Percentiles rank a stretch among this genome's conserved stretches.
phyloP scores from a whole-genome alignment of 2,888 invertebrate genomes.

The Podabrus alpinus region DNA sequence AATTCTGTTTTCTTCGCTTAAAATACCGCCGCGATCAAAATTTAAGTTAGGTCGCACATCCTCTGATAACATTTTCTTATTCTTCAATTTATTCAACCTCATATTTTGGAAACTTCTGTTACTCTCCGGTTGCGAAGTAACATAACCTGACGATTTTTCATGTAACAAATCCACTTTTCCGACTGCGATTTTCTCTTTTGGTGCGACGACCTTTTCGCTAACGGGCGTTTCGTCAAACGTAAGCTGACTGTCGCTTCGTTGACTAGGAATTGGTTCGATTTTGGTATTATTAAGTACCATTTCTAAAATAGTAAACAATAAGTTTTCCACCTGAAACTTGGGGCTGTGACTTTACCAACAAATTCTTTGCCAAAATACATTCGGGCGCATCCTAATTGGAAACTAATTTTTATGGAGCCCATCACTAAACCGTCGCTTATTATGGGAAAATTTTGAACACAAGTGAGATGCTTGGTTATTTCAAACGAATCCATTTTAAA shows the following conservation, averaged over 20 bases:
- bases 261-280: not conserved
- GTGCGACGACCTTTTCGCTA: not conserved
- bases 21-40: not conserved
- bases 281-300: constrained; percentile 19
- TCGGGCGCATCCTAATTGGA: constrained; percentile 57
- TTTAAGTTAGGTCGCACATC: not conserved
- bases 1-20: not conserved
- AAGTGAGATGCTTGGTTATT: constrained; percentile 48
- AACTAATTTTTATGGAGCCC: constrained; percentile 55
- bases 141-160: not conserved
- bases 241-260: constrained; percentile 5
- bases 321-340: not conserved
- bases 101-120: not conserved
- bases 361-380: constrained; percentile 59
- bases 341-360: constrained; percentile 47
- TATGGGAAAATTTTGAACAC: constrained; percentile 52
- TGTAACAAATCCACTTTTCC: not conserved
- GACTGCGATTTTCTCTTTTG: not conserved
- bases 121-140: not conserved
- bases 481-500: constrained; percentile 52
- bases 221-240: not conserved
- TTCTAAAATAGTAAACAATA: constrained; percentile 7
- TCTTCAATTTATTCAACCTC: not conserved
- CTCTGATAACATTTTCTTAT: not conserved
- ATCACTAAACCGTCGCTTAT: constrained; percentile 50